phyloP scores from a whole-genome alignment of 2,113 vertebrate genomes.

The Thalassarche chlororhynchos region DNA sequence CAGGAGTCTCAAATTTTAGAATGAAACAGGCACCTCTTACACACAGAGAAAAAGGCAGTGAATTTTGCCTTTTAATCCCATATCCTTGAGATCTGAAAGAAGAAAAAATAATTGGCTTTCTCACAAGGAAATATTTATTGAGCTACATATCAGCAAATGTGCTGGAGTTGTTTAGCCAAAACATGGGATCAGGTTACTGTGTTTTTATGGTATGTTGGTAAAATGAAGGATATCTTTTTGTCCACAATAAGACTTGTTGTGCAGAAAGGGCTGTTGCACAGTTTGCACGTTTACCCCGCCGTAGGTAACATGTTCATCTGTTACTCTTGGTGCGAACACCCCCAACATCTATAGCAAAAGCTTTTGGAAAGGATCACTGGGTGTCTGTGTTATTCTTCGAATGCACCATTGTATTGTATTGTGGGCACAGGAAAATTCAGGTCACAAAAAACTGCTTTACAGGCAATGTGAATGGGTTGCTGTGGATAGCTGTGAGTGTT shows the following conservation, averaged over 20 bases:
- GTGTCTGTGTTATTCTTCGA: not conserved
- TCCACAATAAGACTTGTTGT: fast-evolving
- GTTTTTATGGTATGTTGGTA: not conserved
- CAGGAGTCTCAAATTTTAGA: not conserved
- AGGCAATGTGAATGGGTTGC: not conserved
- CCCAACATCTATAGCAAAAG: not conserved
- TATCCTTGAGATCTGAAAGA: not conserved
- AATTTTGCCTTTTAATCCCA: not conserved
- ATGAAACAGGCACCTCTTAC: not conserved
- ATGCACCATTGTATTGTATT: not conserved
- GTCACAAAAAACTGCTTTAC: not conserved
- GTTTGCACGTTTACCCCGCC: fast-evolving
- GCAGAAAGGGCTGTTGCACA: not conserved
- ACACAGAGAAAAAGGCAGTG: not conserved
- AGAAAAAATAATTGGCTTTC: not conserved
- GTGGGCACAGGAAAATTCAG: not conserved
- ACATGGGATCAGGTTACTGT: not conserved
- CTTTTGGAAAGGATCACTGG: not conserved
- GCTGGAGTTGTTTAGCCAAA: not conserved
- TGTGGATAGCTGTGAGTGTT: not conserved
- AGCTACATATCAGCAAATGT: not conserved
- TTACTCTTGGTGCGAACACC: not conserved
- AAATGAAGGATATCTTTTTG: not conserved
- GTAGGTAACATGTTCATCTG: fast-evolving
- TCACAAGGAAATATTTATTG: not conserved